Evolutionary conservation across 2,797 vertebrate species (phyloP), one percentile per base, ranked within the genome.

Genomic region (Lagocephalus sceleratus): DNA sequence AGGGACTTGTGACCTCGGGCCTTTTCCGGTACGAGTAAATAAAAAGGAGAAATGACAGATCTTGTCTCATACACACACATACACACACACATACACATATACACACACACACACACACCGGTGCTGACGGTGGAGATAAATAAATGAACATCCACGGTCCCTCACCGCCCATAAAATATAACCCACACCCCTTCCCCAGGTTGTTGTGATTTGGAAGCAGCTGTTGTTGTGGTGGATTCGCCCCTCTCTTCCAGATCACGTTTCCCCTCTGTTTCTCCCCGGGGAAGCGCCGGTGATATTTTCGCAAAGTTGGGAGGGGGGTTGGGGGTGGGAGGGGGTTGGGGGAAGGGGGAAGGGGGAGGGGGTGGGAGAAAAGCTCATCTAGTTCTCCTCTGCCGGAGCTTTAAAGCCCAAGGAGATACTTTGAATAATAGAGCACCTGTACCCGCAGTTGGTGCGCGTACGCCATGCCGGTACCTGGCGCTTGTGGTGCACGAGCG

Each of bases 191-290:
- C 81, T 80, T 88, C 86, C 87, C 85, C 76, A 86, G 85, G 85
- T 89, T 89, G 86, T 85, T 88, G 85, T 88, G 84, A 90, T 90
- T 89, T 89, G 85, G 85, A 89, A 90, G 89, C 90, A 90, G 88
- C 88, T 91, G 89, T 90, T 91, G 88, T 90, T 89, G 84, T 88
- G 84, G 83, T 87, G 79, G 81, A 89, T 85, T 86, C 54, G 70
- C 78, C 82, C 78, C 77, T 87, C 78, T 87, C 85, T 88, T 89
- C 85, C 85, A 84, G 78, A 87, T 87, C 88, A 88, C 79, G 77
- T 87, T 87, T 83, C 85, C 83, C 76, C 76, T 76, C 66, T 80
- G 63, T 57, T 50, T 49, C 71, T 83, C 88, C 84, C 87, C 29
- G 4, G 83, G 86, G 90, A 87, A 45, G 63, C 68, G 76, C 60